Base-by-base conservation (phyloP, 2,888 invertebrate species). In the Orthosia cruda region DNA sequence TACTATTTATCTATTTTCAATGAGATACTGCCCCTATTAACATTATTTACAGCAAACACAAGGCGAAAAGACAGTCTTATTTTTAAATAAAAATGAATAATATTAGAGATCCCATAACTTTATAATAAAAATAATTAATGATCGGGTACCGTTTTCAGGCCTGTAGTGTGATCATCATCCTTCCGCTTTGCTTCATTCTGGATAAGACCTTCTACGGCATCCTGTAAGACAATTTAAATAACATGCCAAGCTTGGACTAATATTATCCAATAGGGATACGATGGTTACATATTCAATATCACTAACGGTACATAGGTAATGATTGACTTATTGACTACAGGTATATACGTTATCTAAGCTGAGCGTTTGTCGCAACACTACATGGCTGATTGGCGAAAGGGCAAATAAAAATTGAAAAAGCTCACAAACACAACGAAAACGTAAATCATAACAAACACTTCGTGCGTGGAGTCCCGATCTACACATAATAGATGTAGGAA, bases 161-260 rank as follows among this genome's bases (percentile, higher is more conserved):
- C 92, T 68, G 93, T 79, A 75, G 91, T 84, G 88, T 90, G 88
- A 80, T 93, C 93, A 86, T 93, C 94, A 87, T 93, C 92, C 93
- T 92, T 93, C 93, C 90, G 91, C 90, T 94, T 95, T 88, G 91
- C 91, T 89, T 94, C 94, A 87, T 90, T 93, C 91, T 92, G 94
- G 92, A 91, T 91, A 81, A 93, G 88, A 89, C 92, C 91, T 90
- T 94, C 94, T 89, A 94, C 93, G 74, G 93, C 93, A 87, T 94
- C 95, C 96, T 96, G 96, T 85, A 96, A 96, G 89, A 93, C 85
- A 95, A 94, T 93, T 89, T 86, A 89, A 92, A 92, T 85, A 91
- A 94, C 92, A 94, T 95, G 93, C 95, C 94, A 94, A 92, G 93
- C 93, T 90, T 87, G 91, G 91, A 87, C 80, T 78, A 71, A 78